Base-by-base conservation (phyloP, 1,140 invertebrate genomes). In the Lasioglossum baleicum region DNA sequence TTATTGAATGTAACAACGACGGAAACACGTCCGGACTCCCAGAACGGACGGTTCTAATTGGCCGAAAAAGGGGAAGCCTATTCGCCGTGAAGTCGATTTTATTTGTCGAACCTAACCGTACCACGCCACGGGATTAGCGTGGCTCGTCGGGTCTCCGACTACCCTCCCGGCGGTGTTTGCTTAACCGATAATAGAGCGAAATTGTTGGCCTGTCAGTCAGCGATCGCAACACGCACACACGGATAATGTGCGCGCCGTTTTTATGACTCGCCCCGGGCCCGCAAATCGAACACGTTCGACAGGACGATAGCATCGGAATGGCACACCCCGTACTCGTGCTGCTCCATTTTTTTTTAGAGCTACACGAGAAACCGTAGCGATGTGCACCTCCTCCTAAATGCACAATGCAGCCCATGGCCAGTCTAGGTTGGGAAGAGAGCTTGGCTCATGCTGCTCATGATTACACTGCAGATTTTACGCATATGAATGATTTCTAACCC, bases 151-250 rank as follows among this genome's bases (percentile, higher is more conserved):
- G 35, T 35, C 2, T 20, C 15, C 20, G 15, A n/a, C 73, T 80
- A 75, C 80, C 82, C 88, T 87, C 84, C 82, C 78, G 87, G 87
- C 85, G 85, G 83, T 91, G 88, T 90, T 91, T 90, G 87, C 88
- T 90, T 87, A 90, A 89, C 82, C 83, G 86, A 90, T 90, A 90
- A 91, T 90, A 84, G 87, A 79, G 60, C 75, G 78, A 90, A 91
- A 91, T 91, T 91, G 88, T 87, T 88, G 83, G 88, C 69, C 87
- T 90, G 89, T 90, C 90, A 90, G 83, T 90, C 88, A 88, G 80
- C 58, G 76, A 71, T 82, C 60, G 65, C 48, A 40, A 20, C 72
- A 61, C 35, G n/a, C 31, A 10, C 67, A 48, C n/a, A 60, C 26
- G 85, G 69, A 81, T 8, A 48, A 48, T 15, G 70, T 84, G 83